Percentiles rank a stretch among this genome's conserved stretches.
Evolutionary conservation across 1,140 invertebrate genomes (phyloP).

Genomic region (Caenorhabditis inopinata): DNA sequence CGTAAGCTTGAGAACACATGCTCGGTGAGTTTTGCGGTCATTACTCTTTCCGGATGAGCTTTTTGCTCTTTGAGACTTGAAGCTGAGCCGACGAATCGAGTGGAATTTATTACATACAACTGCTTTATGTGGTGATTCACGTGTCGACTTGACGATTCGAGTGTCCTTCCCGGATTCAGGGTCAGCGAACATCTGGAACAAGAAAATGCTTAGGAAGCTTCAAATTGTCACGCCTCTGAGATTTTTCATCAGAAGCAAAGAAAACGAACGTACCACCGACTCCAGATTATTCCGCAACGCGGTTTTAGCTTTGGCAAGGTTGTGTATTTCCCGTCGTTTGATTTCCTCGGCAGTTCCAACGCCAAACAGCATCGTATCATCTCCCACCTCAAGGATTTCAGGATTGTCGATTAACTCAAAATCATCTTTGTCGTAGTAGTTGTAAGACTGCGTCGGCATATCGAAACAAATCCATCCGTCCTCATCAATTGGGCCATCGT

Average conservation of each 20-base stretch:
- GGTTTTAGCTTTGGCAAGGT: background rate
- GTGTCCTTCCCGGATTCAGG: background rate
- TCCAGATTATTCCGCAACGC: slow-evolving; percentile 5
- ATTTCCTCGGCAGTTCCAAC: background rate
- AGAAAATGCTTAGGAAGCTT: background rate
- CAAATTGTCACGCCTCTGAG: background rate
- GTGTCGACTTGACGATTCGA: background rate
- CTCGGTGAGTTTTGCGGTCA: background rate
- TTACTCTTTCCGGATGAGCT: background rate
- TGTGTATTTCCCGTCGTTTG: background rate
- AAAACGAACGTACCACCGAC: background rate
- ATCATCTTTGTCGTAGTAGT: background rate
- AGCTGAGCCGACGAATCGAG: background rate
- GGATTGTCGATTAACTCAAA: background rate
- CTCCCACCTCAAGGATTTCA: background rate
- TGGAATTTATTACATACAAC: background rate
- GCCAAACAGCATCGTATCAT: background rate
- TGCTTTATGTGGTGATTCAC: background rate
- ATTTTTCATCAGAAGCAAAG: background rate
- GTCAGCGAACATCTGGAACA: slow-evolving; percentile 2
- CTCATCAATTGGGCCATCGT: background rate
- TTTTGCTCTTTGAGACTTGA: background rate
- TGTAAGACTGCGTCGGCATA: background rate
- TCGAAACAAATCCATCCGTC: background rate
- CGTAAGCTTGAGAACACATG: background rate